These are phyloP conservation scores for Halcyon smyrnensis DNA, from an alignment of 2,797 vertebrate genomes.

Conservation along the genomic window DNA sequence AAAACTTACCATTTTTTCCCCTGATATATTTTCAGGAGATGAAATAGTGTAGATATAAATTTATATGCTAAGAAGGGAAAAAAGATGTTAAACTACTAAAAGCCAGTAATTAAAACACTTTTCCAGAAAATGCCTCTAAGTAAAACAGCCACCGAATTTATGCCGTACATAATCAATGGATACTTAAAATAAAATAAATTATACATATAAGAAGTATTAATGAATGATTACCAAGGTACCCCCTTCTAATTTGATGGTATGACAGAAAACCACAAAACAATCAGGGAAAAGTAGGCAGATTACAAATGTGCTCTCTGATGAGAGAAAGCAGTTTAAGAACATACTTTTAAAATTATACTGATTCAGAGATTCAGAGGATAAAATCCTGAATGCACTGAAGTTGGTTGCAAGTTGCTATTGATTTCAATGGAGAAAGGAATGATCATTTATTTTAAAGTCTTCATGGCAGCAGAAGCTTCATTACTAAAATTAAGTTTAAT, in stretches of 20 bases:
- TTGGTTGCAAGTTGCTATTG: neutral
- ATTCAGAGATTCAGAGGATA: neutral
- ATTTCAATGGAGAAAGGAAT: neutral
- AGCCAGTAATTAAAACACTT: neutral
- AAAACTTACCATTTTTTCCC: neutral
- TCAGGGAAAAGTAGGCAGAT: neutral
- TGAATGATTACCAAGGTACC: neutral
- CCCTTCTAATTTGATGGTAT: neutral
- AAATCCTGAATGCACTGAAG: neutral
- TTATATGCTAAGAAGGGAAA: neutral
- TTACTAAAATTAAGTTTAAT: neutral
- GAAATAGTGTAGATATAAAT: neutral
- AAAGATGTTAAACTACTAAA: neutral
- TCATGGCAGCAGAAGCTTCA: neutral
- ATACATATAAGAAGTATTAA: neutral
- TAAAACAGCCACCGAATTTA: neutral
- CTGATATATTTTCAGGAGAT: neutral
- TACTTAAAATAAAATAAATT: neutral
- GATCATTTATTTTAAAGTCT: neutral
- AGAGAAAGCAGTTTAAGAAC: neutral
- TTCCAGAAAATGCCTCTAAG: neutral
- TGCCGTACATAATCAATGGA: neutral
- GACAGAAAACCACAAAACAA: neutral
- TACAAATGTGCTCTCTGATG: neutral
- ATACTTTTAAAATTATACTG: neutral